A percentile compares a stretch with the other conserved stretches of the same genome.
Evolutionary conservation across 2,888 invertebrate genomes (phyloP).

Genomic region (Encarsia formosa): DNA sequence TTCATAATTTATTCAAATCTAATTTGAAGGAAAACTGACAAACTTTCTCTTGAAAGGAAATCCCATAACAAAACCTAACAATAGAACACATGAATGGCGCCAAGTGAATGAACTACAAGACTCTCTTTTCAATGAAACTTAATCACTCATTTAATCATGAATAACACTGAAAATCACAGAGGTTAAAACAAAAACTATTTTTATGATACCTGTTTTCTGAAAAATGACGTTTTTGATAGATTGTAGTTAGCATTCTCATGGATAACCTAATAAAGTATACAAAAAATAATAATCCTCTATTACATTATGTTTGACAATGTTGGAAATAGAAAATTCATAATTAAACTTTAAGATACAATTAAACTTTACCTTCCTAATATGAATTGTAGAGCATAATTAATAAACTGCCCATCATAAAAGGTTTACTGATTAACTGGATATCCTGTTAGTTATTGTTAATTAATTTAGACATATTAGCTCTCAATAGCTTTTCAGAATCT

Average conservation of each 20-base stretch:
- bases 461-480: conserved; percentile 8
- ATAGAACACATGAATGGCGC: conserved; percentile 12
- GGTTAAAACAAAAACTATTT: conserved; percentile 8
- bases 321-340: conserved; percentile 1
- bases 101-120: conserved; percentile 18
- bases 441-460: conserved; percentile 5
- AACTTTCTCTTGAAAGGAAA: too few relatives aligned
- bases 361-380: conserved; percentile 15
- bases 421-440: neutral
- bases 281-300: conserved; percentile 18
- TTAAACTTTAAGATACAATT: conserved; percentile 12
- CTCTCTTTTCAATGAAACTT: neutral
- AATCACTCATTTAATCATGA: neutral
- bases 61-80: too few relatives aligned
- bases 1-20: too few relatives aligned
- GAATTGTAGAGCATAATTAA: conserved; percentile 9
- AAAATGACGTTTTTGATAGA: conserved; percentile 14
- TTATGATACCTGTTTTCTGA: conserved; percentile 17
- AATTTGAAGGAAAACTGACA: too few relatives aligned
- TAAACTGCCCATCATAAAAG: conserved; percentile 6
- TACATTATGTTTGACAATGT: conserved; percentile 4
- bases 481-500: conserved; percentile 6
- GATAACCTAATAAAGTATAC: conserved; percentile 16
- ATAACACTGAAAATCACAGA: conserved; percentile 1
- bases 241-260: conserved; percentile 19